phyloP scores from a whole-genome alignment of 2,888 invertebrate genomes.

The Gisinianus flammeolus region DNA sequence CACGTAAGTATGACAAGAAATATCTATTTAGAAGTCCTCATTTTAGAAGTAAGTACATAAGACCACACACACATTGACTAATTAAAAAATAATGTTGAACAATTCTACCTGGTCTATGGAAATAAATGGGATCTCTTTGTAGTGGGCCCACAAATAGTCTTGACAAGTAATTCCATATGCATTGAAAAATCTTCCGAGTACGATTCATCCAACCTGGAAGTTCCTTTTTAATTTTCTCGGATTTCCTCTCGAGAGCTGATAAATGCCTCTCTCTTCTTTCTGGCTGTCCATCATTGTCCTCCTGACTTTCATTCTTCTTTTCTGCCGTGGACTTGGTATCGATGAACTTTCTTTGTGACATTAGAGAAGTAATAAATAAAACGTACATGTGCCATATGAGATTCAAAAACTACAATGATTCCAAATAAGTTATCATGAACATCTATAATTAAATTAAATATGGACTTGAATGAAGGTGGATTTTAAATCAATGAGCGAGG shows the following conservation, averaged over 20 bases:
- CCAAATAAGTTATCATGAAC: too few species aligned
- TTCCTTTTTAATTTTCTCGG: neutral
- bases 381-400: too few species aligned
- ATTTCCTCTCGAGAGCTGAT: neutral
- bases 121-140: constrained; percentile 41
- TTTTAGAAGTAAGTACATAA: neutral
- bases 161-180: constrained; percentile 24
- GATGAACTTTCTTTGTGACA: neutral
- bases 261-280: neutral
- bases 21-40: too few species aligned
- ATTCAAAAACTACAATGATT: too few species aligned
- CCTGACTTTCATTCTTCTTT: too few species aligned
- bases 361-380: too few species aligned
- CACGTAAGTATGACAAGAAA: too few species aligned
- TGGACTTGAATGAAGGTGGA: too few species aligned
- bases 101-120: constrained; percentile 39
- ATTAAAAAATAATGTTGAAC: neutral
- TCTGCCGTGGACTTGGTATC: neutral
- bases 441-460: too few species aligned
- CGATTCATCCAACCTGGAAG: neutral
- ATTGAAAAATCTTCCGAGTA: neutral
- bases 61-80: neutral
- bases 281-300: neutral
- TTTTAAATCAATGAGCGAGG: too few species aligned
- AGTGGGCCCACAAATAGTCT: constrained; percentile 41